Evolutionary conservation across 2,797 vertebrate genomes (phyloP), one percentile per base, ranked within the genome.

Genomic region (Florisuga fusca): DNA sequence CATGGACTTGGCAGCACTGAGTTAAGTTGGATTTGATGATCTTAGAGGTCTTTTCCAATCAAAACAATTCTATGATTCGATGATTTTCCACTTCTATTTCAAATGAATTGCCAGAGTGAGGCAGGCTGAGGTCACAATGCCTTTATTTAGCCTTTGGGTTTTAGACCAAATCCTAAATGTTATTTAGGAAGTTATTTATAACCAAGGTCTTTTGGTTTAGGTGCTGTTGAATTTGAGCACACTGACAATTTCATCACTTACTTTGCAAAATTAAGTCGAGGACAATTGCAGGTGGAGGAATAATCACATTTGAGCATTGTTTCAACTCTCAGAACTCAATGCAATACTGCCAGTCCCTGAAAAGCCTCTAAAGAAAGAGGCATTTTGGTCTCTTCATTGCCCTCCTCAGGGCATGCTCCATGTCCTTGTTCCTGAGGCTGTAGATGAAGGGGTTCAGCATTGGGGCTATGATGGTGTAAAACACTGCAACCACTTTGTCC

Each of bases 381-480:
- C 26, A 54, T 82, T n/a, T 63, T 45, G 34, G 45, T 57, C 69
- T 54, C 19, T n/a, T 41, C 31, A 77, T 21, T 20, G n/a, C 67
- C 38, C 50, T 91, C 18, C 63, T 83, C 54, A 93, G 62, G 26
- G 75, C 81, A 23, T 0, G 0, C 27, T 89, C 85, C 84, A 95
- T 21, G 33, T 92, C 90, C 71, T 82, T 77, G 85, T 77, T 94
- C 72, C 89, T 86, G 25, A 94, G 67, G 72, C 85, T 91, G 77
- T 94, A 94, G 75, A 90, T 90, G 33, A 94, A 15, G 8, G 93
- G 90, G 93, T 93, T 93, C 36, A 95, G 73, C 94, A 91, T 19
- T 1, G 91, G 94, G 67, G 53, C 50, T 43, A 89, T 36, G 15
- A 73, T 2, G 7, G 78, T 69, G 69, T 93, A 93, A 87, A 95